Evolutionary conservation across 2,113 vertebrate species (phyloP), one percentile per base, ranked within the genome.

Genomic region (Rhynchomys soricoides): DNA sequence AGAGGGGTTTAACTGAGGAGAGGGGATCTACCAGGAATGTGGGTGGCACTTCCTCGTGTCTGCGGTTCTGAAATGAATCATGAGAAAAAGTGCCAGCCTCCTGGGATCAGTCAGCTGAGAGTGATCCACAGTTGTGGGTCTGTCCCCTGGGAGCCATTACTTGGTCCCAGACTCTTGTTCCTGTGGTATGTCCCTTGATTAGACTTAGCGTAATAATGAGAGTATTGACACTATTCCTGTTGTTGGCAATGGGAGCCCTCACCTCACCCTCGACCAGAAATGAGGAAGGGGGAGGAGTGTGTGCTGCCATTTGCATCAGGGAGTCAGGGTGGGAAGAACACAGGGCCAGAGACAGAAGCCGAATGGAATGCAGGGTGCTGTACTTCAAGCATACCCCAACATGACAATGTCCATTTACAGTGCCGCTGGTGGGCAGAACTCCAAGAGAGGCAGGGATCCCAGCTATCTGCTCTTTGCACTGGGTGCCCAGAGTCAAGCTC

Each of bases 311-410:
- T 59, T 68, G 62, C 4, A 57, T 71, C 19, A 45, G 4, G 55
- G 11, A 24, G 24, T 7, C 1, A 6, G 29, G 7, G 37, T 45
- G 43, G 37, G 40, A 40, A 31, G 50, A 71, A 52, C 45, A 50
- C 2, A 43, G 78, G 17, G 19, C 48, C 4, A 0, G 7, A 40
- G 34, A 92, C 12, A 50, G 40, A 62, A 22, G 17, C 1, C 17
- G 83, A 90, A 85, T 6, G 34, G 52, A 50, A 10, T 2, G 0
- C 0, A 12, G 16, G 83, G 17, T 0, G 0, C 31, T 26, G 43
- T 13, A 21, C 40, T 31, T 15, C 57, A 22, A 37, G 74, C 52
- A 3, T 1, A n/a, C 2, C 1, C 7, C 55, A 7, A 70, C 34
- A 43, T 6, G 24, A 19, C 82, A 11, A 16, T 90, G 73, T 64